Conservation (phyloP, 2,113 vertebrate species). For the Peromyscus maniculatus region DNA sequence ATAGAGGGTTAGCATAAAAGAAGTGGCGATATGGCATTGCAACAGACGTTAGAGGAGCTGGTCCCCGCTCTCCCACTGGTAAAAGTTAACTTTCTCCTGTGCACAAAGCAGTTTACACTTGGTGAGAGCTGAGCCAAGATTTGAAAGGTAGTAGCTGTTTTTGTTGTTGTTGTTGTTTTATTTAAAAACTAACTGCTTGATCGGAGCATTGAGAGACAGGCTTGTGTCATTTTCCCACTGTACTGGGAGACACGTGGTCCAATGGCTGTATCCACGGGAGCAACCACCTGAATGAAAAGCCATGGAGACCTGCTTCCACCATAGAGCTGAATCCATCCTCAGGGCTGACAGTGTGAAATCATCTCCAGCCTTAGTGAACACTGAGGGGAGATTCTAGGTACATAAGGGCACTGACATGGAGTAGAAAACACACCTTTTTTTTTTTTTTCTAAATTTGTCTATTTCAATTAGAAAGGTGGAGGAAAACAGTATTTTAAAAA, state of each 20-base stretch:
- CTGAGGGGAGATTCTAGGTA: slow-evolving; percentile 73
- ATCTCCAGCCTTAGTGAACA: slow-evolving; percentile 82
- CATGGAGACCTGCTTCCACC: slow-evolving; percentile 74
- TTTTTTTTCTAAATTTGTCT: slow-evolving; percentile 79
- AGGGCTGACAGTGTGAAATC: slow-evolving; percentile 59
- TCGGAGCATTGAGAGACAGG: slow-evolving; percentile 74
- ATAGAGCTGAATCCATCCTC: slow-evolving; percentile 66
- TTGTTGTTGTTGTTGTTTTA: slow-evolving; percentile 22
- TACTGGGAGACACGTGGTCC: slow-evolving; percentile 84
- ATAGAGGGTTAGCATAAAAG: slow-evolving; percentile 85
- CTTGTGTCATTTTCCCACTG: slow-evolving; percentile 69
- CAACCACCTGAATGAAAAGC: slow-evolving; percentile 70
- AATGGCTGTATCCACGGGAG: slow-evolving; percentile 73
- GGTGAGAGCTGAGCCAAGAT: slow-evolving; percentile 73
- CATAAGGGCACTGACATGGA: slow-evolving; percentile 78
- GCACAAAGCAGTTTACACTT: slow-evolving; percentile 67
- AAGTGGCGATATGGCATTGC: slow-evolving; percentile 82
- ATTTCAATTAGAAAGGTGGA: slow-evolving; percentile 83
- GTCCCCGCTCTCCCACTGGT: slow-evolving; percentile 44
- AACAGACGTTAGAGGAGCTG: slow-evolving; percentile 82
- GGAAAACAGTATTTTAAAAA: slow-evolving; percentile 76
- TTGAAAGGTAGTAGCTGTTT: slow-evolving; percentile 55
- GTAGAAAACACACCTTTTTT: slow-evolving; percentile 77
- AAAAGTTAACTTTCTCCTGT: slow-evolving; percentile 83
- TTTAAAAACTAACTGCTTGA: slow-evolving; percentile 56